phyloP scores from a whole-genome alignment of 2,888 invertebrate species.

The Tricholauxania praeusta region DNA sequence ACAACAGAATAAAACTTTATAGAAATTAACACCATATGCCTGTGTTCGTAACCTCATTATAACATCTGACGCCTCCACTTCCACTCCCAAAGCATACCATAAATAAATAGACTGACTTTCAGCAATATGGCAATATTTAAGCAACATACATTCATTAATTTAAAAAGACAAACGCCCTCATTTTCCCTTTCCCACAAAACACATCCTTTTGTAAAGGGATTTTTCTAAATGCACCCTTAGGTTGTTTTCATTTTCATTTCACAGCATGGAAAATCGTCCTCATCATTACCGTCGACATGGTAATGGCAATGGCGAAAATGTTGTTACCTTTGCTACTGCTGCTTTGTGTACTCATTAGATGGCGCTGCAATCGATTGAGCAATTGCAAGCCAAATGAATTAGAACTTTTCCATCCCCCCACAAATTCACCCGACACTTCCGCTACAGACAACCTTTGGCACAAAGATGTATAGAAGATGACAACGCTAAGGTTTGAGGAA shows the following conservation, averaged over 20 bases:
- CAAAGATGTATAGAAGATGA: not conserved
- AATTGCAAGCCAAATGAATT: constrained; percentile 4
- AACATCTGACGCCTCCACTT: too few relatives aligned
- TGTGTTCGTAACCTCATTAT: too few relatives aligned
- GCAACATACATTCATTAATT: not conserved
- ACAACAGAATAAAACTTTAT: too few relatives aligned
- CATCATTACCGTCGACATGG: constrained; percentile 3
- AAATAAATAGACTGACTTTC: constrained; percentile 8
- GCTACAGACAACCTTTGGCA: not conserved
- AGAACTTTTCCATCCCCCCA: not conserved
- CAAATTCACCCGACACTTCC: not conserved
- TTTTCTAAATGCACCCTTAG: constrained; percentile 13
- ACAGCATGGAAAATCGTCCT: constrained; percentile 8
- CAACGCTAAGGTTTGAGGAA: not conserved
- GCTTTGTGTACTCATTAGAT: constrained; percentile 16
- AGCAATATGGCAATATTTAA: constrained; percentile 12
- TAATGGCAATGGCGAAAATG: constrained; percentile 1
- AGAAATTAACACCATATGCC: too few relatives aligned
- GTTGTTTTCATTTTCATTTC: constrained; percentile 29
- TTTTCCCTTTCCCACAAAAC: not conserved
- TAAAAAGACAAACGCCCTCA: not conserved
- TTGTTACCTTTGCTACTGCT: not conserved
- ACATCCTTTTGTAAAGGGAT: constrained; percentile 6
- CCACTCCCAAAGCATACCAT: not conserved
- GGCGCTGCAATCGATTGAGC: constrained; percentile 34